Percentiles rank a stretch among this genome's conserved stretches.
phyloP scores from a whole-genome alignment of 2,888 invertebrate species.

The Eueremaeus valkanovi region DNA sequence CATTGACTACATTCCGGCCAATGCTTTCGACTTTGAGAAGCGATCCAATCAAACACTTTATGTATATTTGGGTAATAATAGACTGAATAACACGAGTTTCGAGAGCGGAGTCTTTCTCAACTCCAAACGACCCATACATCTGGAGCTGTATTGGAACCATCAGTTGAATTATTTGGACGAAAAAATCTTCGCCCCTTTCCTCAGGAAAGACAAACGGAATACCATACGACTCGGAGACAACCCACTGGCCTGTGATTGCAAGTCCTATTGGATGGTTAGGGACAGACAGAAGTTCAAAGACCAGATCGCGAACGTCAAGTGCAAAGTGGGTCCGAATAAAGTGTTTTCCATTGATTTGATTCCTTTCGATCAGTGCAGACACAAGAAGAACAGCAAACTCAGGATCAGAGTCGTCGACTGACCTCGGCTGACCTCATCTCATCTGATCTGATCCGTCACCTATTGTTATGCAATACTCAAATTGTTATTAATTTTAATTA shows the following conservation, averaged over 20 bases:
- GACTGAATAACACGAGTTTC: conserved; percentile 38
- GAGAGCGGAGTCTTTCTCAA: conserved; percentile 37
- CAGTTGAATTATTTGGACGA: conserved; percentile 38
- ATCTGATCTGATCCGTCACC: no score
- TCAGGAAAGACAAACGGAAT: not conserved
- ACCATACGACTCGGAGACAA: conserved; percentile 31
- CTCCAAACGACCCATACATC: conserved; percentile 37
- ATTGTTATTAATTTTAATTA: no score
- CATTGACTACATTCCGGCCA: conserved; percentile 36
- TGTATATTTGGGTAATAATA: conserved; percentile 39
- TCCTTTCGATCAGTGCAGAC: conserved; percentile 39
- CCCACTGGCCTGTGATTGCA: conserved; percentile 38
- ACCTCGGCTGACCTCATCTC: no score
- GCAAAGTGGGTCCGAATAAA: conserved; percentile 38
- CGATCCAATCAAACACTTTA: conserved; percentile 37
- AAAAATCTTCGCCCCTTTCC: conserved; percentile 32
- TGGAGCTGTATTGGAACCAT: conserved; percentile 39
- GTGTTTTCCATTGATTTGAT: conserved; percentile 39
- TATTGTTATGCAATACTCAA: no score
- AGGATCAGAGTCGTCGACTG: no score
- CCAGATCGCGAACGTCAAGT: conserved; percentile 36
- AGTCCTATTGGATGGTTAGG: conserved; percentile 39
- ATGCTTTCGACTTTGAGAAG: conserved; percentile 39
- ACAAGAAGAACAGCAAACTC: no score
- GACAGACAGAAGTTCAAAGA: conserved; percentile 25